Evolutionary conservation across 2,888 invertebrate species (phyloP), one percentile per base, ranked within the genome.

Genomic region (Caradrina clavipalpis): DNA sequence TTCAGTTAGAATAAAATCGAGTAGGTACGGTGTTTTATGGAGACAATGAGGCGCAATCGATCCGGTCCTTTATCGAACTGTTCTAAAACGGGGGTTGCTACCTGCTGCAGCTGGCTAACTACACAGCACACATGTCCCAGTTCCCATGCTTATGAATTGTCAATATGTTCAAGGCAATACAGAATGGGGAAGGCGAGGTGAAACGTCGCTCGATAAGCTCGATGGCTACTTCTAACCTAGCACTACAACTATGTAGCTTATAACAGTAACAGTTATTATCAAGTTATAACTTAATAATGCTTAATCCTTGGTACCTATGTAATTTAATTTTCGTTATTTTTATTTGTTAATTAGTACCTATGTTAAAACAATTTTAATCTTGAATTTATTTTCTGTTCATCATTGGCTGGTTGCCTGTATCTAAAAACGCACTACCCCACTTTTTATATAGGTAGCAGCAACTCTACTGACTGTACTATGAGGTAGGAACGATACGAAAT

Each of bases 131-230:
- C 63, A 35, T 73, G 64, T 17, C 42, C 0, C 2, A 10, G 26
- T n/a, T 71, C 71, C 45, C 74, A 71, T 47, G n/a, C 51, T 57
- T 71, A 73, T 65, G 21, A 73, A 73, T 73, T 53, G n/a, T 47
- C 17, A 21, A 73, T 64, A 45, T 57, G 21, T 17, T 22, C 15
- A 17, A 11, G 39, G 17, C 13, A 21, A 31, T 51, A 51, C 42
- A 26, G 19, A 51, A 42, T 17, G 0, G 22, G 13, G 31, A 21
- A 42, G 8, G 15, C 11, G 31, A 5, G 21, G 21, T n/a, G 2
- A 22, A 66, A 53, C n/a, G 53, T 45, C 21, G 53, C n/a, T 45
- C 31, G 42, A 21, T 35, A n/a, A 42, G 53, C n/a, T 35, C 21
- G 21, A 21, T 35, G 42, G 31, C 42, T 17, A 21, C 21, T 42